phyloP scores from a whole-genome alignment of 1,140 invertebrate species.

The Aphidius ervi region DNA sequence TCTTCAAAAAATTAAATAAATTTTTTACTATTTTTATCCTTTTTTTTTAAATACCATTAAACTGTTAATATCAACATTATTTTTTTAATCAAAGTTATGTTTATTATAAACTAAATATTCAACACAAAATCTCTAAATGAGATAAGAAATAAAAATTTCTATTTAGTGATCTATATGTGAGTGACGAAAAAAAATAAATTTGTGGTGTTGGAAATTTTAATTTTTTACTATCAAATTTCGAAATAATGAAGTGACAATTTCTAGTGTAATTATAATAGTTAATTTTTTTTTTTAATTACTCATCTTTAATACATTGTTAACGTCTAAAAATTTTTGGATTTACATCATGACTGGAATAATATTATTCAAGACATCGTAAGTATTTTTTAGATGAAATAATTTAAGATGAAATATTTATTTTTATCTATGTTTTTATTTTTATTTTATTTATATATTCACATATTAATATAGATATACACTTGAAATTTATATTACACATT shows the following conservation, averaged over 20 bases:
- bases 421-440: background rate
- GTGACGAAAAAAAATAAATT: too few species aligned
- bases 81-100: background rate
- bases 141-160: too few species aligned
- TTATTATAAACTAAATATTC: background rate
- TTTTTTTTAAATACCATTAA: too few species aligned
- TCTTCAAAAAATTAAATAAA: background rate
- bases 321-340: background rate
- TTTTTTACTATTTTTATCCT: too few species aligned
- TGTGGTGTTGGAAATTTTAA: too few species aligned
- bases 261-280: background rate
- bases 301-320: background rate
- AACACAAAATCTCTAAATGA: too few species aligned
- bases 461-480: too few species aligned
- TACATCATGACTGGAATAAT: conserved; percentile 16
- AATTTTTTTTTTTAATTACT: background rate
- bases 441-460: background rate
- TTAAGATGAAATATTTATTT: background rate
- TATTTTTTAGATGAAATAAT: background rate
- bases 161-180: too few species aligned
- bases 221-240: background rate
- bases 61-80: too few species aligned
- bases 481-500: too few species aligned
- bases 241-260: background rate
- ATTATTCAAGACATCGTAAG: conserved; percentile 15